Percentiles rank a stretch among this genome's conserved stretches.
These are phyloP conservation scores for Petroica traversi DNA, from an alignment of 2,113 vertebrate species.

Conservation along the genomic window DNA sequence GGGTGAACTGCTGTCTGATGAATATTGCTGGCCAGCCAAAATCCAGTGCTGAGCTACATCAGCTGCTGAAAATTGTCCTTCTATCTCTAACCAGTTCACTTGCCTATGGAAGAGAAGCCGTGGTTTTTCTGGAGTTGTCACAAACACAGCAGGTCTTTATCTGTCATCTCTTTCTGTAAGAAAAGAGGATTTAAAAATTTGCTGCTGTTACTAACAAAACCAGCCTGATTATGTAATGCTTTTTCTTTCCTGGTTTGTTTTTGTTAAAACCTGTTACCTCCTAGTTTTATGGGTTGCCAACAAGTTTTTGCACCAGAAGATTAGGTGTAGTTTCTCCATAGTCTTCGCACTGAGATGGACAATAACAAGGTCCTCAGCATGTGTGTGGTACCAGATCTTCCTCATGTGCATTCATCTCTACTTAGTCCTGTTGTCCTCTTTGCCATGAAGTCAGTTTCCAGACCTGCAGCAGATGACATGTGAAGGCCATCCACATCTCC, in stretches of 20 bases:
- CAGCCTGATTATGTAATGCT: not conserved
- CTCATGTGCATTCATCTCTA: rapidly evolving
- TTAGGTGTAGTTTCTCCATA: not conserved
- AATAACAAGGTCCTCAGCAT: not conserved
- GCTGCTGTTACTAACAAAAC: not conserved
- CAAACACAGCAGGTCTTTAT: not conserved
- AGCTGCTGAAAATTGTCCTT: not conserved
- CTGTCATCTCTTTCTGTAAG: not conserved
- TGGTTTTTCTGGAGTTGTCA: not conserved
- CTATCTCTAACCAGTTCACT: not conserved
- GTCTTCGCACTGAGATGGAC: rapidly evolving
- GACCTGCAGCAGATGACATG: not conserved
- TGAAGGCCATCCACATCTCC: not conserved
- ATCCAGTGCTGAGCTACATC: not conserved
- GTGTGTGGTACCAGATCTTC: not conserved
- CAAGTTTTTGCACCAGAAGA: not conserved
- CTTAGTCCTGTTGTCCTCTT: not conserved
- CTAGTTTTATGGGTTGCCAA: not conserved
- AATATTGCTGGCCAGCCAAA: not conserved
- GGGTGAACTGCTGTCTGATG: not conserved
- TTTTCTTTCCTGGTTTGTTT: not conserved
- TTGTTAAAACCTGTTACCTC: not conserved
- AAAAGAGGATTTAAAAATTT: not conserved
- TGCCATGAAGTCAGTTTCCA: not conserved
- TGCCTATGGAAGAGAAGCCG: not conserved